A percentile compares a stretch with the other conserved stretches of the same genome.
Conservation (phyloP, 2,113 vertebrate genomes). For the Tenrec ecaudatus region DNA sequence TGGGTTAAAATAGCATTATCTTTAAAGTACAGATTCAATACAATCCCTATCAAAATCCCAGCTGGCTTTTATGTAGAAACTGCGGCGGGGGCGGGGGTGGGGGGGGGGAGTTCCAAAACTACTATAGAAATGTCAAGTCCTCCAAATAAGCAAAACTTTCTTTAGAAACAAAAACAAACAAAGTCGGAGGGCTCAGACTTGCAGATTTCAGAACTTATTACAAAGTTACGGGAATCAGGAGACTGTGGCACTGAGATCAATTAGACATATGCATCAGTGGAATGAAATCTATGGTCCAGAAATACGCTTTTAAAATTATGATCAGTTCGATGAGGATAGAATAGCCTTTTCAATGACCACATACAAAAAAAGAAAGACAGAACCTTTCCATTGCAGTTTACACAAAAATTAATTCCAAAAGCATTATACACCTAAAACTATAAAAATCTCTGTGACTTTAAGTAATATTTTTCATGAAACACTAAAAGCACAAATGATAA, state of each 20-base stretch:
- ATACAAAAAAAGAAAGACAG: not conserved
- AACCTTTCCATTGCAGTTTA: not conserved
- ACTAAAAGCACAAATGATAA: not conserved
- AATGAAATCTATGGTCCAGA: slow-evolving; percentile 24
- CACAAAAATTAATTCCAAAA: slow-evolving; percentile 20
- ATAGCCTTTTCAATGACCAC: not conserved
- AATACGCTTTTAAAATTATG: not conserved
- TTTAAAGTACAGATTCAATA: not conserved
- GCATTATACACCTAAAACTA: not conserved
- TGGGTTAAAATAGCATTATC: not conserved
- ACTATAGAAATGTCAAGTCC: not conserved
- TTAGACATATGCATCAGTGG: not conserved
- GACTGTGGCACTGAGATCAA: not conserved
- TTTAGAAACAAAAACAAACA: not conserved
- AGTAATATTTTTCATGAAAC: not conserved
- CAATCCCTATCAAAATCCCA: not conserved
- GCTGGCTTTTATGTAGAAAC: not conserved
- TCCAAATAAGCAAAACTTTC: not conserved
- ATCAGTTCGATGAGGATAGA: not conserved
- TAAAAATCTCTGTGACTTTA: not conserved
- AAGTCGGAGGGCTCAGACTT: not conserved
- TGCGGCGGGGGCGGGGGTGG: no score
- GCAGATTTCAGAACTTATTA: slow-evolving; percentile 4
- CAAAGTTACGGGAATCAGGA: not conserved
- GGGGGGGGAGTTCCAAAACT: not conserved